A percentile compares a stretch with the other conserved stretches of the same genome.
These are phyloP conservation scores for Unio delphinus DNA, from an alignment of 2,888 invertebrate genomes.

Conservation along the genomic window DNA sequence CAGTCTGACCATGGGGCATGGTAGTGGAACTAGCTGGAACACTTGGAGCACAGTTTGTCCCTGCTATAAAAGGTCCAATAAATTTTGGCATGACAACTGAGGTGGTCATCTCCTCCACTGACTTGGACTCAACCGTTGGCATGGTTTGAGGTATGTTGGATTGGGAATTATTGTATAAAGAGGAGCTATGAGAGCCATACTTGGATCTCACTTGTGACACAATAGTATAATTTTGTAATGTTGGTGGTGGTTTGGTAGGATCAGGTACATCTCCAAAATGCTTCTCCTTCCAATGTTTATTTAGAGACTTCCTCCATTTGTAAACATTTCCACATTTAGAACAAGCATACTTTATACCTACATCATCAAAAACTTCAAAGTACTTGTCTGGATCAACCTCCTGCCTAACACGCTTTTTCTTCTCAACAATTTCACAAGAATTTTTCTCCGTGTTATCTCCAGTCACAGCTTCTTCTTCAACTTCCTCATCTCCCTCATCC, in stretches of 20 bases:
- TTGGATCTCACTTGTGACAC: slow-evolving; percentile 32
- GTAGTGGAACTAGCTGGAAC: slow-evolving; percentile 29
- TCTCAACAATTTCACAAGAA: slow-evolving; percentile 27
- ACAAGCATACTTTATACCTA: slow-evolving; percentile 69
- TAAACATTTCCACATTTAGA: slow-evolving; percentile 71
- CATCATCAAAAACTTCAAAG: slow-evolving; percentile 64
- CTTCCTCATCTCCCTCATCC: slow-evolving; percentile 38
- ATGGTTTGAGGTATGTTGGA: slow-evolving; percentile 19
- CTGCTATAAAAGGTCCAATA: slow-evolving; percentile 63
- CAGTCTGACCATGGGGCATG: slow-evolving; percentile 3
- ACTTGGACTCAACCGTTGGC: slow-evolving; percentile 18
- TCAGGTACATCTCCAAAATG: slow-evolving; percentile 67
- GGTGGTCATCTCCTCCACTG: slow-evolving; percentile 9
- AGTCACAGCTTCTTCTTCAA: slow-evolving; percentile 19
- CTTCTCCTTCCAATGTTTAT: slow-evolving; percentile 72
- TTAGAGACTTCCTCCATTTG: slow-evolving; percentile 70
- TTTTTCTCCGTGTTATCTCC: slow-evolving; percentile 1
- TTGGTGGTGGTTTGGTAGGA: slow-evolving; percentile 50
- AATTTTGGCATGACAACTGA: slow-evolving; percentile 50
- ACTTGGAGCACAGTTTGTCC: slow-evolving; percentile 14
- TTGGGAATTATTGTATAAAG: background rate
- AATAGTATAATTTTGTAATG: slow-evolving; percentile 36
- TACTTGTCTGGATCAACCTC: slow-evolving; percentile 68
- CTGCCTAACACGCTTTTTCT: slow-evolving; percentile 59
- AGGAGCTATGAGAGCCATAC: slow-evolving; percentile 21